Conservation (phyloP, 2,797 vertebrate species). For the Novumbra hubbsi region DNA sequence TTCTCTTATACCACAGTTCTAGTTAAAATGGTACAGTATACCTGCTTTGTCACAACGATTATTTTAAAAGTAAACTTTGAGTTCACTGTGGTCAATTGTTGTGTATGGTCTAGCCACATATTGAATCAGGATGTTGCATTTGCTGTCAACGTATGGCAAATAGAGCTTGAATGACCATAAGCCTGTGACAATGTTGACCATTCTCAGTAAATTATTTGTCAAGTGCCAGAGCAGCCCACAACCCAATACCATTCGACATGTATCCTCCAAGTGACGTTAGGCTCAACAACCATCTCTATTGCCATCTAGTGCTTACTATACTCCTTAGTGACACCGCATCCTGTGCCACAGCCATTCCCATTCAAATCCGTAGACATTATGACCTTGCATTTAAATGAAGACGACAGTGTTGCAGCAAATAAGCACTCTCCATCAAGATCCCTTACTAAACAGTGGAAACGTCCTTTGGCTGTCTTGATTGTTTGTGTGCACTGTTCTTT, state of each 20-base stretch:
- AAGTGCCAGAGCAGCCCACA: neutral
- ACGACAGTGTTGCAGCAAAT: neutral
- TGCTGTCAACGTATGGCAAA: neutral
- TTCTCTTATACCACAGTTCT: neutral
- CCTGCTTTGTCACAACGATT: neutral
- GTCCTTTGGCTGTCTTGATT: neutral
- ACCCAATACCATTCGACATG: neutral
- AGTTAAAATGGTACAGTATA: neutral
- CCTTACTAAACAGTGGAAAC: neutral
- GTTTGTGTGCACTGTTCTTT: neutral
- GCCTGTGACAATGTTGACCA: neutral
- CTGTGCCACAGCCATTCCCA: neutral
- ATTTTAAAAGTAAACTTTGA: neutral
- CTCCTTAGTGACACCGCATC: neutral
- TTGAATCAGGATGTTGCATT: neutral
- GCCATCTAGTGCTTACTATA: conserved; percentile 35
- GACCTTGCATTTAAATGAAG: neutral
- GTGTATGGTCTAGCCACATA: neutral
- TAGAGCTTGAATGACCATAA: neutral
- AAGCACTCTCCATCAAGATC: neutral
- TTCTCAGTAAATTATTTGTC: neutral
- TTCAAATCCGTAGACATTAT: neutral
- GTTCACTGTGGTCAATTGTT: neutral
- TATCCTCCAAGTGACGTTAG: conserved; percentile 11
- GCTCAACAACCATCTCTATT: conserved; percentile 17